Conservation (phyloP, 2,113 vertebrate species). For the Colistium nudipinnis region DNA sequence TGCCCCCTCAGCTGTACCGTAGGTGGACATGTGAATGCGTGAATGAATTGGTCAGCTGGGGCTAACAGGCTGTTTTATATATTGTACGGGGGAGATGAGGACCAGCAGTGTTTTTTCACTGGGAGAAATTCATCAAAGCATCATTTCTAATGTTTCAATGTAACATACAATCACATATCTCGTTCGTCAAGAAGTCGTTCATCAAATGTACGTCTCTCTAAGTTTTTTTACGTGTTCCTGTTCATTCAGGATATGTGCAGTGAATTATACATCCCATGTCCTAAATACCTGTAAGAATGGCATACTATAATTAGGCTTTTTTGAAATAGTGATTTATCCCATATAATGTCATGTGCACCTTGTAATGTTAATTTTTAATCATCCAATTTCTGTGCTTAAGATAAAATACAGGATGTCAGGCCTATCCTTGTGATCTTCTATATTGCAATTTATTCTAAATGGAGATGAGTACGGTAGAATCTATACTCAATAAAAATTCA, state of each 20-base stretch:
- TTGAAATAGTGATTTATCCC: constrained; percentile 61
- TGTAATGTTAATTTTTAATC: constrained; percentile 63
- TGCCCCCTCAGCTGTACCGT: constrained; percentile 13
- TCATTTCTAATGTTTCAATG: constrained; percentile 1
- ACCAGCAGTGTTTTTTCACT: constrained; percentile 15
- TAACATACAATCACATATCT: not conserved
- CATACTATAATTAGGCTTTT: constrained; percentile 57
- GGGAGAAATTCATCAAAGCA: not conserved
- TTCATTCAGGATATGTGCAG: not conserved
- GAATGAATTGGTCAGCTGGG: constrained; percentile 21
- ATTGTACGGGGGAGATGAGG: constrained; percentile 14
- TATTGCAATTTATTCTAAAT: too few relatives aligned
- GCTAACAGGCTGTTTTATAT: constrained; percentile 26
- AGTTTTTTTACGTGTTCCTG: not conserved
- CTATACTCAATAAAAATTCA: too few relatives aligned
- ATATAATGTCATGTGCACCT: constrained; percentile 44
- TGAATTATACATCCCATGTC: constrained; percentile 5
- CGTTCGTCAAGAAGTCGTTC: not conserved
- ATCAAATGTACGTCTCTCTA: not conserved
- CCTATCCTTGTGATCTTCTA: too few relatives aligned
- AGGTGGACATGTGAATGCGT: constrained; percentile 38
- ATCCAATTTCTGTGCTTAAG: constrained; percentile 58
- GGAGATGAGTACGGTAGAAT: too few relatives aligned
- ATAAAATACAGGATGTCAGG: constrained; percentile 54
- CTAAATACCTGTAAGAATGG: constrained; percentile 28